Conservation (phyloP, 2,113 vertebrate species). For the Danio rerio region DNA sequence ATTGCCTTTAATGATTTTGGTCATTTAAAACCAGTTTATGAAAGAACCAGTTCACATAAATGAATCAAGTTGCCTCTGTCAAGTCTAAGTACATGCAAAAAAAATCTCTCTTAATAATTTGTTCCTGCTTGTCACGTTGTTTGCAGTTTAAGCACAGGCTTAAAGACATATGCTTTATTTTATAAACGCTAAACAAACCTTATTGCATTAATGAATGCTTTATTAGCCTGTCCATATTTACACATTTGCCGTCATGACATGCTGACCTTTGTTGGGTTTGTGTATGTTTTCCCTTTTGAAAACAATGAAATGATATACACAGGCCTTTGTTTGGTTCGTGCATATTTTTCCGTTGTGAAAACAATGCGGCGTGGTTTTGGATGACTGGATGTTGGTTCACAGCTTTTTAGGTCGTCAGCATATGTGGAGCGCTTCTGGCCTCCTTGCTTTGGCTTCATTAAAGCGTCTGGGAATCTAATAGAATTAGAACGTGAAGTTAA, state of each 20-base stretch:
- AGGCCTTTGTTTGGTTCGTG: background rate
- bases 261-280: background rate
- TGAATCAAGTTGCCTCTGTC: background rate
- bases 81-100: background rate
- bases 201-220: background rate
- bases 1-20: background rate
- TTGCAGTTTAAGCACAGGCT: background rate
- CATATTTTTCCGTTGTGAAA: background rate
- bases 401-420: conserved; percentile 16
- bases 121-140: background rate
- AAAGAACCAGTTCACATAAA: background rate
- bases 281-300: background rate
- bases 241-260: background rate
- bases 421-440: conserved; percentile 9
- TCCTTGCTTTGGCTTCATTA: conserved; percentile 1
- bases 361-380: background rate
- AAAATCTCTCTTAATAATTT: background rate
- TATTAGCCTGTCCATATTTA: background rate
- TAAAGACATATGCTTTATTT: background rate
- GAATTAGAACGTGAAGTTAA: conserved; percentile 1
- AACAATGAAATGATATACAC: background rate
- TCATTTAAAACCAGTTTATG: background rate
- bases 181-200: conserved; percentile 3
- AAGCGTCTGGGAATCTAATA: conserved; percentile 15
- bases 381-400: conserved; percentile 18